A percentile compares a stretch with the other conserved stretches of the same genome.
Conservation (phyloP, 2,888 invertebrate genomes). For the Hofmannophila pseudospretella region DNA sequence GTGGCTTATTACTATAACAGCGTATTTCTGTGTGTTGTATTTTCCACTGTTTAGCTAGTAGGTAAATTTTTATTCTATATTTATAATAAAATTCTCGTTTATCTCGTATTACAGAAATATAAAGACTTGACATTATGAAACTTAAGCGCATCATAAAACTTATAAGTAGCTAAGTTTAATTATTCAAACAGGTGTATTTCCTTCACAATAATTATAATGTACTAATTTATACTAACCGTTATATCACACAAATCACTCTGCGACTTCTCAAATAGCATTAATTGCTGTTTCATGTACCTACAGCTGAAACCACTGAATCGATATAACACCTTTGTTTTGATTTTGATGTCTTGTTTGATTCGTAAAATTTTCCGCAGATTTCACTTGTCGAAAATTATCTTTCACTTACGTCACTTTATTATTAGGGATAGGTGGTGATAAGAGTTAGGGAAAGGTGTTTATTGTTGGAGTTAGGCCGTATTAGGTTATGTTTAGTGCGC, state of each 20-base stretch:
- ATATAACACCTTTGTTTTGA: slow-evolving; percentile 64
- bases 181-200: neutral
- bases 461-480: slow-evolving; percentile 2
- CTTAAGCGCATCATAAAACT: no score
- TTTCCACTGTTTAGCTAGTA: no score
- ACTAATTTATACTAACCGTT: neutral
- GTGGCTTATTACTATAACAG: no score
- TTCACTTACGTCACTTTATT: neutral
- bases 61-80: no score
- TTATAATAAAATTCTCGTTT: no score
- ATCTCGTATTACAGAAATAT: no score
- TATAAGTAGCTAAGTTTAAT: neutral
- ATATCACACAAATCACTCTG: neutral
- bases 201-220: no score
- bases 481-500: slow-evolving; percentile 58
- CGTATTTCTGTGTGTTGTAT: no score
- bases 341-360: slow-evolving; percentile 33
- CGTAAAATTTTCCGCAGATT: slow-evolving; percentile 27
- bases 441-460: neutral
- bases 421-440: neutral
- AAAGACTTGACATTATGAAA: no score
- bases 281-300: slow-evolving; percentile 11
- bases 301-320: slow-evolving; percentile 53
- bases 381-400: slow-evolving; percentile 13
- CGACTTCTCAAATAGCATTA: neutral